Evolutionary conservation across 30 jellyfish, hydroid and myxozoan species (phyloP), one percentile per base, ranked within the genome.

Genomic region (Nemopilema nomurai): DNA sequence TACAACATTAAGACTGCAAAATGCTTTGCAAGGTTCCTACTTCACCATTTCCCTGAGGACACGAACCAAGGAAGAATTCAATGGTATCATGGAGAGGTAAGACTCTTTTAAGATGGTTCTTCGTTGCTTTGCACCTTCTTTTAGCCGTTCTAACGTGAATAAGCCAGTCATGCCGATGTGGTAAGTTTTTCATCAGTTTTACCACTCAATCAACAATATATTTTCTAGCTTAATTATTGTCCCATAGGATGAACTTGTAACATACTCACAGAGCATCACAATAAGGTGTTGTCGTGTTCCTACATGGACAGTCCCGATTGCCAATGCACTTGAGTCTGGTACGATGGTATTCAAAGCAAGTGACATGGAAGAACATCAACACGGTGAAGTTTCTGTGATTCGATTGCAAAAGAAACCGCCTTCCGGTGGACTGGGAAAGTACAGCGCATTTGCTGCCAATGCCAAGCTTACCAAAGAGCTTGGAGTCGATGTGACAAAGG

Each of bases 381-480:
- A 32, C 13, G 63, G 69, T 22, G 21, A n/a, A 19, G 33, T 21
- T 6, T 78, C 88, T 53, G 18, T 78, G 71, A 65, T 78, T 8
- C 72, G 79, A 27, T 24, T 76, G n/a, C 62, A 78, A 52, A 31
- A 20, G 79, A 26, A 63, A 4, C n/a, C 79, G 0, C 8, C 20
- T 1, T 29, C 52, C n/a, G 69, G 26, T 4, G 7, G 18, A 8
- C 62, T 62, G 23, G 87, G 77, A 57, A 52, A 77, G 77, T 57
- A 78, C 29, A 78, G 88, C 51, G 77, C 51, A 30, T 78, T 78
- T 78, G 88, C 88, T 17, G 88, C 70, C 20, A 78, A 78, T 64
- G 79, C 79, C 30, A 78, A 64, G 65, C 49, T 78, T 51, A 9
- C 76, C 28, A 64, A 62, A 23, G 71, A 78, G 51, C 9, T 62